Conservation (phyloP, 64 coral and sea anemone genomes). For the Platygyra sinensis region DNA sequence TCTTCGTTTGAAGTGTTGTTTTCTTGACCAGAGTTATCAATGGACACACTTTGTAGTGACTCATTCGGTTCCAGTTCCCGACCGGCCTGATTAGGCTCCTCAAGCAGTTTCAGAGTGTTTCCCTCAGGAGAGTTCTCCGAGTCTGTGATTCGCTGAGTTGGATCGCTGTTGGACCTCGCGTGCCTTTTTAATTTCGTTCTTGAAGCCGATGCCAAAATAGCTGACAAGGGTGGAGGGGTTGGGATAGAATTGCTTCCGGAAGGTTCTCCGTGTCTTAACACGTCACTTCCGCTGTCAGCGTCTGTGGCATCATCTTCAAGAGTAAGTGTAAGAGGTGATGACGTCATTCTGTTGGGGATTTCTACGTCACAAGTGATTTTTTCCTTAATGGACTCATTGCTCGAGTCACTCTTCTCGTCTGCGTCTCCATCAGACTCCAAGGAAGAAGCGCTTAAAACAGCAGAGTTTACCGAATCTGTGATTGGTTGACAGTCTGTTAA, state of each 20-base stretch:
- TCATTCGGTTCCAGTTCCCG: neutral
- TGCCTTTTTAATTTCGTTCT: conserved; percentile 3
- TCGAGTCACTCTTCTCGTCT: neutral
- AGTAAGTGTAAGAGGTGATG: neutral
- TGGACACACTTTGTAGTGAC: neutral
- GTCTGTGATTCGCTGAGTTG: neutral
- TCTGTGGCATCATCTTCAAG: neutral
- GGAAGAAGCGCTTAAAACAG: neutral
- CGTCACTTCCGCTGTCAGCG: neutral
- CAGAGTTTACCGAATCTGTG: neutral
- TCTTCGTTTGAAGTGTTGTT: neutral
- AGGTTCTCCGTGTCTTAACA: neutral
- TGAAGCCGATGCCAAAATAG: conserved; percentile 19
- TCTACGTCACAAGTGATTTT: neutral
- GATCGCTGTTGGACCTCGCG: neutral
- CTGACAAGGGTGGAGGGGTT: conserved; percentile 18
- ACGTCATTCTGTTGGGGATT: neutral
- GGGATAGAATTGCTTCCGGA: neutral
- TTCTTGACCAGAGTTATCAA: neutral
- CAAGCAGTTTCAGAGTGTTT: neutral
- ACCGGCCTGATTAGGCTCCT: neutral
- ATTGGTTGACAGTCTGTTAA: no score
- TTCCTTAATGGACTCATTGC: neutral
- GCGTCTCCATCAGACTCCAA: neutral
- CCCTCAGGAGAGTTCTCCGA: neutral